Percentiles rank a stretch among this genome's conserved stretches.
phyloP scores from a whole-genome alignment of 1,140 invertebrate genomes.

The Pollicipes pollicipes region DNA sequence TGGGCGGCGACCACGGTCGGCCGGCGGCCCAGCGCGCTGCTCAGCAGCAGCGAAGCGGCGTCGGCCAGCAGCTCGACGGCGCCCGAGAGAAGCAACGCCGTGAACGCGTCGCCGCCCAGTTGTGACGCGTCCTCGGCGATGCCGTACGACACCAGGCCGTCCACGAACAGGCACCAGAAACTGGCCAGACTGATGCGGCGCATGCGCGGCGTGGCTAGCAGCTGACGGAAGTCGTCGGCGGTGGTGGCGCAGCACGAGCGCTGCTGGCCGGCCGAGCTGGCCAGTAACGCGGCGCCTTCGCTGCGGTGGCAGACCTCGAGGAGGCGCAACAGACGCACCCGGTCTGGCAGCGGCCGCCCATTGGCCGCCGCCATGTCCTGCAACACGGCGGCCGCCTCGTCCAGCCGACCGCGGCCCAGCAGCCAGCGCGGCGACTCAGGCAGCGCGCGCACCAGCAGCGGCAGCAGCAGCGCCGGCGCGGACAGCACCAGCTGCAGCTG shows the following conservation, averaged over 20 bases:
- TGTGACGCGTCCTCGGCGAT: background rate
- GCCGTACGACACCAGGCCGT: background rate
- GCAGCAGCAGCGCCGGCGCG: background rate
- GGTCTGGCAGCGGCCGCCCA: too few species aligned
- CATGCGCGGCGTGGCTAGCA: background rate
- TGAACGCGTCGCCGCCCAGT: background rate
- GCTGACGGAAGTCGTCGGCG: background rate
- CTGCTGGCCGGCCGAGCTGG: too few species aligned
- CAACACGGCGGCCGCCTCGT: background rate
- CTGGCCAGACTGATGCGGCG: background rate
- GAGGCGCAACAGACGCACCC: background rate
- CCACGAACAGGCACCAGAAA: background rate
- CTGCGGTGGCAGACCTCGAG: background rate
- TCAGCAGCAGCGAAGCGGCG: background rate
- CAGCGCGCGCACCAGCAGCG: background rate
- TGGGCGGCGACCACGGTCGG: background rate
- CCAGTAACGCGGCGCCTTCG: background rate
- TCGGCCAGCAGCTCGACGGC: background rate
- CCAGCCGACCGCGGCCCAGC: background rate
- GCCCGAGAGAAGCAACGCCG: background rate
- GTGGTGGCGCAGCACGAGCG: background rate
- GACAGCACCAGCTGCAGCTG: background rate
- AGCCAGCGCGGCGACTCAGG: background rate
- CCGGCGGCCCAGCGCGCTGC: background rate
- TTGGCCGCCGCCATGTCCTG: background rate